Conservation (phyloP, 2,113 vertebrate species). For the Excalfactoria chinensis region DNA sequence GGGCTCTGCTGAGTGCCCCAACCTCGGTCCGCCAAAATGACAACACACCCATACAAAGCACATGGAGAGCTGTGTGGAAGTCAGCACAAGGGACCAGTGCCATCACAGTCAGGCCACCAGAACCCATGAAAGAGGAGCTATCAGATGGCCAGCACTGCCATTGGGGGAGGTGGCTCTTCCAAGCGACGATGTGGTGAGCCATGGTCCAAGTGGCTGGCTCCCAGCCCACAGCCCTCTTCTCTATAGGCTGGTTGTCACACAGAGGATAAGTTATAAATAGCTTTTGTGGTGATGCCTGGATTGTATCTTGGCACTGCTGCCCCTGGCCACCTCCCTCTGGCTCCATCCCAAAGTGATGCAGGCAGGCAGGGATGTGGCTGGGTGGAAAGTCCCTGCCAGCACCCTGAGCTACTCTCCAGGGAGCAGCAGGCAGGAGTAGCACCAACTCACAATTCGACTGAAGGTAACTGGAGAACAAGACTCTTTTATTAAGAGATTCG, state of each 20-base stretch:
- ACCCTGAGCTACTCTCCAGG: background rate
- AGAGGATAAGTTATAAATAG: conserved; percentile 38
- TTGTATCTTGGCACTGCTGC: background rate
- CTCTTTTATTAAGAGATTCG: background rate
- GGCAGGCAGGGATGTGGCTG: background rate
- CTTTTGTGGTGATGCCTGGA: conserved; percentile 32
- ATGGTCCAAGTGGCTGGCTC: background rate
- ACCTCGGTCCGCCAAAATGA: background rate
- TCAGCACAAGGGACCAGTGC: background rate
- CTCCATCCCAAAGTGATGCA: background rate
- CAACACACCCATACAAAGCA: background rate
- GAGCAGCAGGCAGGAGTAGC: background rate
- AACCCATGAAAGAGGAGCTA: background rate
- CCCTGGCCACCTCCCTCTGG: conserved; percentile 21
- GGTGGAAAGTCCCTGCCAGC: background rate
- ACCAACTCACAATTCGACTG: rapidly evolving
- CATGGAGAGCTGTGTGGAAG: background rate
- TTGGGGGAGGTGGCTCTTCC: background rate
- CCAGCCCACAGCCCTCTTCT: background rate
- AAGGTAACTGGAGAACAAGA: background rate
- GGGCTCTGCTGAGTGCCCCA: background rate
- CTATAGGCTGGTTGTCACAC: background rate
- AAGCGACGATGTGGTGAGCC: background rate
- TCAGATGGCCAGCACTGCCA: background rate
- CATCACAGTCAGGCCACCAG: background rate